Evolutionary conservation across 1,140 invertebrate species (phyloP).

Genomic region (Sycobia sp.): DNA sequence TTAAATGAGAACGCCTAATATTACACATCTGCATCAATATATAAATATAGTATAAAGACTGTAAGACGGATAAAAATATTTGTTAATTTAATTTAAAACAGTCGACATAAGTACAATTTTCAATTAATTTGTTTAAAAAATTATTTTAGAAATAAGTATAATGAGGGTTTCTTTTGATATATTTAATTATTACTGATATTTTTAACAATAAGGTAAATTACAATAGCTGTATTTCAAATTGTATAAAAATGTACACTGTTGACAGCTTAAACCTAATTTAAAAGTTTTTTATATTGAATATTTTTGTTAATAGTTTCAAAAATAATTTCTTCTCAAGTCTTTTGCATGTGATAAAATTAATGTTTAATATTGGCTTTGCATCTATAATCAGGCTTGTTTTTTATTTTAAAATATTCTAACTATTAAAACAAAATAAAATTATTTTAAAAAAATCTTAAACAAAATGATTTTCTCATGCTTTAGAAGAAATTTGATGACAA

Average conservation of each 20-base stretch:
- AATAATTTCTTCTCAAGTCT: too few relatives aligned
- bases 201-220: neutral
- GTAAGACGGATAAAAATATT: too few relatives aligned
- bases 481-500: conserved; percentile 26
- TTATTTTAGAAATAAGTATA: too few relatives aligned
- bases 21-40: too few relatives aligned
- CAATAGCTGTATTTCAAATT: conserved; percentile 19
- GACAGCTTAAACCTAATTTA: conserved; percentile 21
- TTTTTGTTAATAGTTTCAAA: too few relatives aligned
- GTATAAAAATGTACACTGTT: conserved; percentile 29
- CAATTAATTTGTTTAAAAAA: conserved; percentile 7
- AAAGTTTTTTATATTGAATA: conserved; percentile 21
- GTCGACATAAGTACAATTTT: too few relatives aligned
- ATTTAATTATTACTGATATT: conserved; percentile 14
- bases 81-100: too few relatives aligned
- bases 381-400: conserved; percentile 14
- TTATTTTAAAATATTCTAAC: conserved; percentile 23
- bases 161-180: conserved; percentile 8
- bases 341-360: too few relatives aligned
- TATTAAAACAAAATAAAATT: conserved; percentile 28
- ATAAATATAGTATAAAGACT: too few relatives aligned
- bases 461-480: conserved; percentile 37
- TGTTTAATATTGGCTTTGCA: conserved; percentile 14
- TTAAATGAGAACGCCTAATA: too few relatives aligned
- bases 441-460: conserved; percentile 30